Conservation (phyloP, 2,113 vertebrate genomes). For the Hypomesus transpacificus region DNA sequence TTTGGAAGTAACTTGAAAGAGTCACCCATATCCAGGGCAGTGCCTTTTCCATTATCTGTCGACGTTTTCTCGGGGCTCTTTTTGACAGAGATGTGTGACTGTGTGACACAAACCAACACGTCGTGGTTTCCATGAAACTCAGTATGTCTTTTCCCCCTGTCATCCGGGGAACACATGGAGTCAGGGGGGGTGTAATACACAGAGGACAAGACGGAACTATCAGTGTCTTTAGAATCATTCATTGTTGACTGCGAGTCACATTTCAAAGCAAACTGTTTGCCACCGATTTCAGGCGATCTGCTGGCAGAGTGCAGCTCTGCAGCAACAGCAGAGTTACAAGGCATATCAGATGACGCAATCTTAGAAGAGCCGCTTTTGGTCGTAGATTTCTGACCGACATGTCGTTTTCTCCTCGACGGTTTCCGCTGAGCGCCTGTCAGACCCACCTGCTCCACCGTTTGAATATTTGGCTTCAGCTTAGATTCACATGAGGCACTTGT, state of each 20-base stretch:
- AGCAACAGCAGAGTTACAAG: not conserved
- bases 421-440: not conserved
- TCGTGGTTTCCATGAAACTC: not conserved
- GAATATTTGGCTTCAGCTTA: not conserved
- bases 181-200: conserved; percentile 2
- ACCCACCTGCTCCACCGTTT: not conserved
- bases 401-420: conserved; percentile 14
- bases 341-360: not conserved
- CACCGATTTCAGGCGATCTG: not conserved
- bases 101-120: not conserved
- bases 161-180: not conserved
- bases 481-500: conserved; percentile 34
- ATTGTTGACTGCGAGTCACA: not conserved
- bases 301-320: not conserved
- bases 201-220: not conserved
- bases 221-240: not conserved
- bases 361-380: not conserved
- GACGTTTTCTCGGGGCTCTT: conserved; percentile 14
- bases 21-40: not conserved
- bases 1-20: not conserved
- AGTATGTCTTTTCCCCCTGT: not conserved
- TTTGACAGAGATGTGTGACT: not conserved
- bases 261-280: conserved; percentile 13
- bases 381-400: conserved; percentile 4
- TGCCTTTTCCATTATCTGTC: not conserved